Evolutionary conservation across 2,888 invertebrate species (phyloP).

Genomic region (Melinaea menophilus): DNA sequence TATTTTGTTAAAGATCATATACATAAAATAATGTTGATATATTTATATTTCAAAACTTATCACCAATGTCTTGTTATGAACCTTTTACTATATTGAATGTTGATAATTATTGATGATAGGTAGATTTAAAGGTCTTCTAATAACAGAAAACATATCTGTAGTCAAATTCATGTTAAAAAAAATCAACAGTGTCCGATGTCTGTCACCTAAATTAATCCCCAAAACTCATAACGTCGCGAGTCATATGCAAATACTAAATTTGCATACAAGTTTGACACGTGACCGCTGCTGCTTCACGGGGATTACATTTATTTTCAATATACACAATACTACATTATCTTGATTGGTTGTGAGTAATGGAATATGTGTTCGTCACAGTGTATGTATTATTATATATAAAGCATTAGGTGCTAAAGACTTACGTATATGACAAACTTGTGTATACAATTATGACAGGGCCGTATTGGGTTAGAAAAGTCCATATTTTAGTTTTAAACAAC

Average conservation of each 20-base stretch:
- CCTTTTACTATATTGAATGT: neutral
- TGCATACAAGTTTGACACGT: conserved; percentile 58
- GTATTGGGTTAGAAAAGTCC: too few relatives aligned
- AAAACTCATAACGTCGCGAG: conserved; percentile 29
- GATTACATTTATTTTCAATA: conserved; percentile 72
- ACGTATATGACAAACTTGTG: neutral
- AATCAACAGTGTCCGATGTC: conserved; percentile 1
- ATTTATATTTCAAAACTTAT: neutral
- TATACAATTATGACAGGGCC: too few relatives aligned
- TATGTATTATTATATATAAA: neutral
- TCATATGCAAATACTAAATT: conserved; percentile 51
- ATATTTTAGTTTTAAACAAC: too few relatives aligned
- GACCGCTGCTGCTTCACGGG: conserved; percentile 48
- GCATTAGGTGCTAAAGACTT: conserved; percentile 3
- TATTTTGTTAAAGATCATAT: neutral
- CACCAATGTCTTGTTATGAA: neutral
- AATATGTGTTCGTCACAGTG: neutral
- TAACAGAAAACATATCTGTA: neutral
- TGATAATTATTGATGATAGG: neutral
- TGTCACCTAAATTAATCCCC: conserved; percentile 30
- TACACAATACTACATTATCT: conserved; percentile 11
- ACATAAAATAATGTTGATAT: neutral
- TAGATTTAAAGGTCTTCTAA: too few relatives aligned
- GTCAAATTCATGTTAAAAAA: conserved; percentile 2
- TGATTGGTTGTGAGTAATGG: conserved; percentile 3